Conservation (phyloP, 2,888 invertebrate genomes). For the Pristionchus entomophagus region DNA sequence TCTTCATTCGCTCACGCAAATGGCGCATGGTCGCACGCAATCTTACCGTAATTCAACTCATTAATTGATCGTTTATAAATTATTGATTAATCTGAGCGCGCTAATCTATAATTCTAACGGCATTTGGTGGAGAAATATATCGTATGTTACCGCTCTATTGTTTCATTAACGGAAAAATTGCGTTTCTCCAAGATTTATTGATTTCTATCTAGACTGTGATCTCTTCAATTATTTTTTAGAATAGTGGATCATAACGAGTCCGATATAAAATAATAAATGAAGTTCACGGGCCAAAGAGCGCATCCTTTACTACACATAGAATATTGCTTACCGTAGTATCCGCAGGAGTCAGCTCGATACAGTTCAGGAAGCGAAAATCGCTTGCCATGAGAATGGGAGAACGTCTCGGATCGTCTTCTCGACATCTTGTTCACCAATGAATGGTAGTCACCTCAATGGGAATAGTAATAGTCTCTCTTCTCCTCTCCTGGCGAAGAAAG, state of each 20-base stretch:
- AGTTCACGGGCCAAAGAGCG: no score
- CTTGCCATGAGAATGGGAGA: constrained; percentile 19
- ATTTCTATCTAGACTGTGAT: no score
- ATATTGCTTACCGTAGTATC: constrained; percentile 46
- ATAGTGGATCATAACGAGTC: background rate
- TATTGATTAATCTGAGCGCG: no score
- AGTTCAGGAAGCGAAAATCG: constrained; percentile 49
- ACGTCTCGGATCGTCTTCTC: background rate
- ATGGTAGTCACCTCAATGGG: no score
- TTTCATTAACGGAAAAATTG: background rate
- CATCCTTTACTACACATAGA: no score
- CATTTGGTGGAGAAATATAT: no score
- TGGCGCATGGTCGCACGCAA: background rate
- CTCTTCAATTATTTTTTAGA: background rate
- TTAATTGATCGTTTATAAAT: no score
- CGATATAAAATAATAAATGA: no score
- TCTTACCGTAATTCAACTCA: background rate
- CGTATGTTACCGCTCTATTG: no score
- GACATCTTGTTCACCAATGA: background rate
- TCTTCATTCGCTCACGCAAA: background rate
- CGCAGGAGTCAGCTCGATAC: constrained; percentile 45
- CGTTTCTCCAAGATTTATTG: no score
- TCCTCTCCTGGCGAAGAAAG: background rate
- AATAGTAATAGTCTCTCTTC: no score
- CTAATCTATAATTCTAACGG: no score